Evolutionary conservation across 2,797 vertebrate genomes (phyloP).

Genomic region (Rhabdophis nuchalis): DNA sequence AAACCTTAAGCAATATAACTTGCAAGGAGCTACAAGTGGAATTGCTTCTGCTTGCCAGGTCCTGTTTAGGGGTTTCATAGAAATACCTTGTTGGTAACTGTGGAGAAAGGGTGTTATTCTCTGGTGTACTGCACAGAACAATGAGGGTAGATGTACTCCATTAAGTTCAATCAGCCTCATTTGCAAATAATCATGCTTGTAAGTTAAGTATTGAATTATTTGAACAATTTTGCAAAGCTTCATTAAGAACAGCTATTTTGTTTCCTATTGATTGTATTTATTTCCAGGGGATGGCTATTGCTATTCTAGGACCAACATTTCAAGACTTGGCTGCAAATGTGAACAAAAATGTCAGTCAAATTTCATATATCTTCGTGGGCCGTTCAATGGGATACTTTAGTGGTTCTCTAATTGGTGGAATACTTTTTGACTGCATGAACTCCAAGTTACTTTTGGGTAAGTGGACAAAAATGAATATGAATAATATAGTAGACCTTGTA

Average conservation of each 20-base stretch:
- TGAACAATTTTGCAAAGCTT: not conserved
- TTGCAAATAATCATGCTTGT: not conserved
- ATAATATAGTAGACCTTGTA: not conserved
- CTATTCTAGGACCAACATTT: conserved; percentile 88
- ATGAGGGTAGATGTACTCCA: not conserved
- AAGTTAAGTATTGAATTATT: not conserved
- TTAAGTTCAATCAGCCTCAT: not conserved
- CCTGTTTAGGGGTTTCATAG: not conserved
- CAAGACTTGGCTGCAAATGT: conserved; percentile 87
- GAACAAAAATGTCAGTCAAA: conserved; percentile 82
- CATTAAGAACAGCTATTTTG: not conserved
- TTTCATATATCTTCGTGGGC: conserved; percentile 88
- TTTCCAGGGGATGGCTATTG: conserved; percentile 85
- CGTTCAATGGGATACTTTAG: conserved; percentile 84
- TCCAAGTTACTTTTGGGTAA: conserved; percentile 84
- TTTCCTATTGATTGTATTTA: not conserved
- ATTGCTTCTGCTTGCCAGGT: not conserved
- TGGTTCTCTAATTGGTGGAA: conserved; percentile 84
- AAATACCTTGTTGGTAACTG: not conserved
- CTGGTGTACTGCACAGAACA: not conserved
- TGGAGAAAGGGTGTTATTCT: not conserved
- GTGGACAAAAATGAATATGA: conserved; percentile 31
- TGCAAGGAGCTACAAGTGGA: not conserved
- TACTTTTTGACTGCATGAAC: conserved; percentile 83
- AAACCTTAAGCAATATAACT: not conserved